A percentile compares a stretch with the other conserved stretches of the same genome.
Conservation (phyloP, 2,888 invertebrate genomes). For the Toxonevra muliebris region DNA sequence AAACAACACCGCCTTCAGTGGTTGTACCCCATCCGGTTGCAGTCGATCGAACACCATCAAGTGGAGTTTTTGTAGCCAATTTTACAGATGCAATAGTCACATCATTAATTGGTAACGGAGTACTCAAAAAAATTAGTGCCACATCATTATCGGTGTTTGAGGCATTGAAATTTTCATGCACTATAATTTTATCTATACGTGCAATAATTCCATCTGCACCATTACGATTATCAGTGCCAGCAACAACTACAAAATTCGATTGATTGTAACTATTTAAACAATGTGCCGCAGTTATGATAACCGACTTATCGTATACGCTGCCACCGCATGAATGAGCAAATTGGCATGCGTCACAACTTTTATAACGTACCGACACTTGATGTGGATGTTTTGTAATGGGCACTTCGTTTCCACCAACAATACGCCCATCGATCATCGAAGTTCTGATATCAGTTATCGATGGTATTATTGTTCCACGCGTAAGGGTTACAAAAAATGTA, state of each 20-base stretch:
- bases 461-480: background rate
- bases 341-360: conserved; percentile 32
- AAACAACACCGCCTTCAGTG: conserved; percentile 42
- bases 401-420: conserved; percentile 48
- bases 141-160: conserved; percentile 67
- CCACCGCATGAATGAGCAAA: conserved; percentile 47
- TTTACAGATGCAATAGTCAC: conserved; percentile 42
- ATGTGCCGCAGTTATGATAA: conserved; percentile 56
- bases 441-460: background rate
- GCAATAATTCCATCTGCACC: conserved; percentile 66
- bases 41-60: conserved; percentile 40
- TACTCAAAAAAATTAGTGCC: conserved; percentile 62
- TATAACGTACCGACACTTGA: conserved; percentile 49
- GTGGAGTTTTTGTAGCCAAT: conserved; percentile 40
- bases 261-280: conserved; percentile 47
- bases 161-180: conserved; percentile 66
- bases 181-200: conserved; percentile 64
- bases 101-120: conserved; percentile 43
- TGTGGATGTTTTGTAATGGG: conserved; percentile 45
- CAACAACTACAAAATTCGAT: conserved; percentile 20
- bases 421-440: conserved; percentile 40
- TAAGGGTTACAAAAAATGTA: background rate
- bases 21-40: conserved; percentile 56
- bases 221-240: conserved; percentile 48
- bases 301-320: conserved; percentile 38